A percentile compares a stretch with the other conserved stretches of the same genome.
Evolutionary conservation across 2,113 vertebrate species (phyloP).

Genomic region (Lepisosteus oculatus): DNA sequence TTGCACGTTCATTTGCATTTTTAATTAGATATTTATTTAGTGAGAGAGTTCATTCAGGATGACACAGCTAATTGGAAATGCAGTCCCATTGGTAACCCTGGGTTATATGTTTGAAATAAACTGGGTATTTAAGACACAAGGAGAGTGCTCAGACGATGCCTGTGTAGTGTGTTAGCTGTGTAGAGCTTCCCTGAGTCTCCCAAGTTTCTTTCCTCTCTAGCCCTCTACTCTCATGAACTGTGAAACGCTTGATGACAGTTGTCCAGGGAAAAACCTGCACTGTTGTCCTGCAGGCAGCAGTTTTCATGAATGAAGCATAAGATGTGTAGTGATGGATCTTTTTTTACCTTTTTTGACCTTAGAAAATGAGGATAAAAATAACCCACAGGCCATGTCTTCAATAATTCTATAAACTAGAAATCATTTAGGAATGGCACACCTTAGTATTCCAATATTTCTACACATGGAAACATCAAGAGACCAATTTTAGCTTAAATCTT

Average conservation of each 20-base stretch:
- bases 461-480: not conserved
- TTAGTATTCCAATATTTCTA: not conserved
- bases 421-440: too few species aligned
- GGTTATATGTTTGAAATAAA: constrained; percentile 26
- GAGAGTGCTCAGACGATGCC: constrained; percentile 7
- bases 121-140: constrained; percentile 17
- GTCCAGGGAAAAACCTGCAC: not conserved
- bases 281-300: not conserved
- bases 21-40: constrained; percentile 41
- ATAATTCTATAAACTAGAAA: too few species aligned
- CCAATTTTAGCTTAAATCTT: too few species aligned
- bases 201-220: not conserved
- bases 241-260: not conserved
- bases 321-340: too few species aligned
- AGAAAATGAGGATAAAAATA: too few species aligned
- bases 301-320: too few species aligned
- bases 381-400: too few species aligned
- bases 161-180: constrained; percentile 8
- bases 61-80: constrained; percentile 40
- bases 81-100: constrained; percentile 32
- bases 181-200: not conserved
- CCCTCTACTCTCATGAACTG: not conserved
- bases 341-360: too few species aligned
- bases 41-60: constrained; percentile 34
- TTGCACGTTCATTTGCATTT: constrained; percentile 35